Conservation (phyloP, 2,888 invertebrate genomes). For the Athalia circularis region DNA sequence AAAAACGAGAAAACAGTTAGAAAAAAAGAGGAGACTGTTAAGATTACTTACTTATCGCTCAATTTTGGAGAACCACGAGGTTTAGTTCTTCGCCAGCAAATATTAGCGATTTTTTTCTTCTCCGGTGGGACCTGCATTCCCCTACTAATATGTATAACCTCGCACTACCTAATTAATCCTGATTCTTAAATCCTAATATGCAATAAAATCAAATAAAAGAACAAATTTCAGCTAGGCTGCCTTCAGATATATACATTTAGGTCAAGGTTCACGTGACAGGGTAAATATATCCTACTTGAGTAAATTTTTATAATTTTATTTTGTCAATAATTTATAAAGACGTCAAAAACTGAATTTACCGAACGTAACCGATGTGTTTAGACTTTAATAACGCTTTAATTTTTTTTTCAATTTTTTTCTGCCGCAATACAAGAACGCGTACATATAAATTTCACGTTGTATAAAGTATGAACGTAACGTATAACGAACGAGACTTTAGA, state of each 20-base stretch:
- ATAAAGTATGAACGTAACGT: background rate
- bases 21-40: background rate
- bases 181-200: constrained; percentile 16
- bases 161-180: background rate
- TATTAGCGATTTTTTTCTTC: constrained; percentile 13
- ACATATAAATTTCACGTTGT: background rate
- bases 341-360: background rate
- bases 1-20: too few species aligned
- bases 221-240: background rate
- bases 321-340: background rate
- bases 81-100: constrained; percentile 29
- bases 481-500: constrained; percentile 19
- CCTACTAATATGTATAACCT: background rate
- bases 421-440: background rate
- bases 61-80: constrained; percentile 18
- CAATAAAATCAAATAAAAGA: background rate
- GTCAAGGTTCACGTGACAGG: too few species aligned
- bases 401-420: background rate
- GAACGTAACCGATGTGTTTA: background rate
- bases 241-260: too few species aligned
- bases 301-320: background rate
- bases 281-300: background rate
- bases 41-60: constrained; percentile 26
- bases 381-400: too few species aligned
- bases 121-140: constrained; percentile 28